Base-by-base conservation (phyloP, 2,888 invertebrate genomes). In the Chouioia cunea region DNA sequence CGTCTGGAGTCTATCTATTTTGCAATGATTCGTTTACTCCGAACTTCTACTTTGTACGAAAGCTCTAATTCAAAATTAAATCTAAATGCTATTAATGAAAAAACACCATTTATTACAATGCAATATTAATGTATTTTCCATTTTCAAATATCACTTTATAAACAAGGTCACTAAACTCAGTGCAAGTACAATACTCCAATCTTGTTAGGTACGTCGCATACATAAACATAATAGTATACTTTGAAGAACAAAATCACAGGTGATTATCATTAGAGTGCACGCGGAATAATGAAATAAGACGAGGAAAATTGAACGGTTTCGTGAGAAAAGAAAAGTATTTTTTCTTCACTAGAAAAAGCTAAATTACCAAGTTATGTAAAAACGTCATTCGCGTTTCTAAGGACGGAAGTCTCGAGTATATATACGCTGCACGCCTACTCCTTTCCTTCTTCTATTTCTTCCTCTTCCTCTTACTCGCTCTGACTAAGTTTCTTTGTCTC, bases 401-500 rank as follows among this genome's bases (percentile, higher is more conserved):
- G 36, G 54, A 54, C 36, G 64, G 59, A 59, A 59, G 53, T 47
- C 58, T 50, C 16, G 15, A 23, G 54, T 15, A 43, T 20, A 20
- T 10, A 27, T 44, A 59, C 36, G 23, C 36, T 44, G 53, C 64
- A 54, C 48, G 60, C 67, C 60, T 62, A 69, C 20, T 68, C 57
- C 4, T 48, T 16, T 23, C 23, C 15, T 36, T 36, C 6, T 36
- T 36, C 15, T 36, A 15, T 15, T 44, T 46, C 36, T 53, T 22
- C 16, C 56, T 22, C 14, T 63, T 20, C 10, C 22, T 56, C 47
- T 54, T 27, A 4, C 18, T 15, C 18, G 3, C 47, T 10, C 54
- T 58, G 50, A 67, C 54, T 58, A 59, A 27, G 47, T 63, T 68
- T 50, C 66, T 71, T 70, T 66, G 69, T 71, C 57, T 68, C 22